These are phyloP conservation scores for Tympanuchus pallidicinctus DNA, from an alignment of 2,113 vertebrate species.

Conservation along the genomic window DNA sequence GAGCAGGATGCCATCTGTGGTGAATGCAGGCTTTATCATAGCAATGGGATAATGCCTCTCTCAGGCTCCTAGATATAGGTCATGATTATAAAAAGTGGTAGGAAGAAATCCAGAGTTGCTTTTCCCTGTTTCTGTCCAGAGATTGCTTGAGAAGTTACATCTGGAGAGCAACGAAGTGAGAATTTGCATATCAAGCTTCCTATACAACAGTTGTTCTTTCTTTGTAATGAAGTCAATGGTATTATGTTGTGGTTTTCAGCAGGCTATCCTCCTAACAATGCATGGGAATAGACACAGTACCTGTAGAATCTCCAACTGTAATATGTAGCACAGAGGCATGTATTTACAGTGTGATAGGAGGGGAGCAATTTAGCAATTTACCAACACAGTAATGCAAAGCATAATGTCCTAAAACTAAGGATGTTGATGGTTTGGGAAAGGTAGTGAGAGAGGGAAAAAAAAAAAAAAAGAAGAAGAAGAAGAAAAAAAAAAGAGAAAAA, in stretches of 20 bases:
- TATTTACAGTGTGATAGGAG: conserved; percentile 37
- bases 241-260: conserved; percentile 18
- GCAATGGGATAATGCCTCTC: neutral
- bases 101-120: neutral
- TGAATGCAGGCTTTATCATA: neutral
- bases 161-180: neutral
- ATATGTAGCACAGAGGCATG: neutral
- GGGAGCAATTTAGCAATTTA: neutral
- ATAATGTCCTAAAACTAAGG: conserved; percentile 15
- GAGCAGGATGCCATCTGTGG: neutral
- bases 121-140: neutral
- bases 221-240: conserved; percentile 20
- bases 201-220: neutral
- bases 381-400: conserved; percentile 45
- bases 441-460: neutral
- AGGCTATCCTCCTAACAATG: conserved; percentile 6
- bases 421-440: conserved; percentile 32
- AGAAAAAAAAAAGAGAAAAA: neutral
- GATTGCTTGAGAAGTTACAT: conserved; percentile 5
- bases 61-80: neutral
- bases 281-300: conserved; percentile 37
- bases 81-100: neutral
- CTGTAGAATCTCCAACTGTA: conserved; percentile 52
- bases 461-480: neutral
- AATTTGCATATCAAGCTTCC: conserved; percentile 1